Base-by-base conservation (phyloP, 2,888 invertebrate species). In the Dorcus parallelipipedus region DNA sequence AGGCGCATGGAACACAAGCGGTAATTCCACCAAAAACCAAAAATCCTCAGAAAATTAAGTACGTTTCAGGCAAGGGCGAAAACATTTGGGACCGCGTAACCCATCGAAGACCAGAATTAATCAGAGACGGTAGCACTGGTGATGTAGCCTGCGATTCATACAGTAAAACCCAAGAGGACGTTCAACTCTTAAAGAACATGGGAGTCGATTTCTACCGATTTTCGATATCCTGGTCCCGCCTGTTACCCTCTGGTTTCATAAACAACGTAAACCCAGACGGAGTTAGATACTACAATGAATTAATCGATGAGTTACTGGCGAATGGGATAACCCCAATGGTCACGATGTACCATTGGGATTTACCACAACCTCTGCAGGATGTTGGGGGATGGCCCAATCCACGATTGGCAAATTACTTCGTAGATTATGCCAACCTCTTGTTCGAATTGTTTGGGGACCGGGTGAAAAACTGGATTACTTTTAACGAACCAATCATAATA, bases 11-110 rank as follows among this genome's bases (percentile, higher is more conserved):
- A 63, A 65, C 55, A 60, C 45, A 0, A 53, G 58, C 68, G 74
- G 54, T 70, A 64, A 45, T 60, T 8, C 9, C 9, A 20, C 20
- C 2, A 20, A 20, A 20, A 20, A 14, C 14, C 14, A 20, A 20
- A 20, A 20, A 20, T 20, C 3, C 20, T 20, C 20, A 20, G 20
- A 20, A 20, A 20, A 20, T 20, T 20, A 20, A 20, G 20, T 33
- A 33, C 26, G 3, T 33, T 33, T 33, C 6, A 86, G 86, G 83
- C 7, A 87, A 86, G 77, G 82, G 84, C 1, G 83, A 83, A 67
- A 86, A 82, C 68, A 84, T 87, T 23, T 89, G 89, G 90, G 90
- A 90, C 72, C 79, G 78, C 7, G 85, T 86, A 66, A 83, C 84
- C 0, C 86, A 86, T 65, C 69, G 72, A 5, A 47, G 42, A 8